Conservation (phyloP, 2,888 invertebrate genomes). For the Apamea anceps region DNA sequence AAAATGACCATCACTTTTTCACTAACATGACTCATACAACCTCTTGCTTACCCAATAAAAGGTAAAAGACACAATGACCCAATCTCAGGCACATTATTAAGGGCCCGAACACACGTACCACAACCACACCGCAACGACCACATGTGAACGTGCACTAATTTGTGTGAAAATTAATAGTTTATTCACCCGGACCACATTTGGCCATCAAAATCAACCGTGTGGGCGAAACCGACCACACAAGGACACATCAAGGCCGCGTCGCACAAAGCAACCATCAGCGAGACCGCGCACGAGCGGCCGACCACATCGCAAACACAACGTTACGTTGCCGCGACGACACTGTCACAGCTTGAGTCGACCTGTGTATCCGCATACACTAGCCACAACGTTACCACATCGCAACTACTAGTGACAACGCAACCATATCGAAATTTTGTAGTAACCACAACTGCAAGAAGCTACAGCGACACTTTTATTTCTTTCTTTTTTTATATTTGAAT, state of each 20-base stretch:
- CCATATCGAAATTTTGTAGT: not conserved
- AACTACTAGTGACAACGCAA: not conserved
- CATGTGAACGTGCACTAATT: not conserved
- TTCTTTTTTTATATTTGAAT: no score
- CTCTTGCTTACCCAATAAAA: constrained; percentile 15
- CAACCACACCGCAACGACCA: not conserved
- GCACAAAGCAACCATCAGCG: not conserved
- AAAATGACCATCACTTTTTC: not conserved
- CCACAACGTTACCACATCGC: not conserved
- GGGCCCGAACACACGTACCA: not conserved
- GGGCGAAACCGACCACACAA: not conserved
- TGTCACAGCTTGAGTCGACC: not conserved
- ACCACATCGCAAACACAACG: not conserved
- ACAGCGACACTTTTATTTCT: not conserved
- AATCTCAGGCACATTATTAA: not conserved
- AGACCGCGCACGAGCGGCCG: not conserved
- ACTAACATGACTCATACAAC: not conserved
- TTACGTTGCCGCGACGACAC: not conserved
- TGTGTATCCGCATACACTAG: not conserved
- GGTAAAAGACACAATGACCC: constrained; percentile 10
- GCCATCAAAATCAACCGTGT: not conserved
- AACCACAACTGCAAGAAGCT: not conserved
- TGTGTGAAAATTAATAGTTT: not conserved
- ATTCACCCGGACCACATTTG: not conserved
- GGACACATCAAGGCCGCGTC: not conserved